Percentiles rank a stretch among this genome's conserved stretches.
These are phyloP conservation scores for Columba guinea DNA, from an alignment of 2,797 vertebrate genomes.

Conservation along the genomic window DNA sequence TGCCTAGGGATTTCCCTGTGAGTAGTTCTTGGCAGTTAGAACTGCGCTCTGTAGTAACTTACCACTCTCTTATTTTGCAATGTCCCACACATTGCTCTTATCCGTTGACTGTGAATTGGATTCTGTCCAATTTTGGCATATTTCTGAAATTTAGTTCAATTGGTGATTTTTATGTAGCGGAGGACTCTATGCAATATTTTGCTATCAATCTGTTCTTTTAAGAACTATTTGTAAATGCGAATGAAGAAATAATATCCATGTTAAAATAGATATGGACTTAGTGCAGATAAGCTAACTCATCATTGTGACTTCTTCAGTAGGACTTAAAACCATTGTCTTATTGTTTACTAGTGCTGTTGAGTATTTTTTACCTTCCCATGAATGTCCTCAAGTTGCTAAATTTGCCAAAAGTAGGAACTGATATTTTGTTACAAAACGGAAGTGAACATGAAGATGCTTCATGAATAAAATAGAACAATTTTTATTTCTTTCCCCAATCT, in stretches of 20 bases:
- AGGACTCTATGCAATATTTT: not conserved
- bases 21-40: not conserved
- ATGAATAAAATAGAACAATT: not conserved
- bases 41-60: not conserved
- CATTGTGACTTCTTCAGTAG: not conserved
- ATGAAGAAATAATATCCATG: not conserved
- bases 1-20: not conserved
- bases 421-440: not conserved
- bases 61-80: not conserved
- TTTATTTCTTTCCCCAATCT: not conserved
- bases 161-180: not conserved
- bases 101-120: not conserved
- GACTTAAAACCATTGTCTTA: not conserved
- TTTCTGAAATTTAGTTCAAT: not conserved
- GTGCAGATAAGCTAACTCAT: not conserved
- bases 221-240: not conserved
- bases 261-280: not conserved
- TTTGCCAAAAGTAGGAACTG: not conserved
- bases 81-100: not conserved
- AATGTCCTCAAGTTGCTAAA: not conserved
- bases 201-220: not conserved
- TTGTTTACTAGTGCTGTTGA: not conserved
- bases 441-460: not conserved
- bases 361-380: not conserved
- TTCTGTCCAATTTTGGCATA: not conserved